A percentile compares a stretch with the other conserved stretches of the same genome.
These are phyloP conservation scores for Acleris literana DNA, from an alignment of 2,888 invertebrate genomes.

Conservation along the genomic window DNA sequence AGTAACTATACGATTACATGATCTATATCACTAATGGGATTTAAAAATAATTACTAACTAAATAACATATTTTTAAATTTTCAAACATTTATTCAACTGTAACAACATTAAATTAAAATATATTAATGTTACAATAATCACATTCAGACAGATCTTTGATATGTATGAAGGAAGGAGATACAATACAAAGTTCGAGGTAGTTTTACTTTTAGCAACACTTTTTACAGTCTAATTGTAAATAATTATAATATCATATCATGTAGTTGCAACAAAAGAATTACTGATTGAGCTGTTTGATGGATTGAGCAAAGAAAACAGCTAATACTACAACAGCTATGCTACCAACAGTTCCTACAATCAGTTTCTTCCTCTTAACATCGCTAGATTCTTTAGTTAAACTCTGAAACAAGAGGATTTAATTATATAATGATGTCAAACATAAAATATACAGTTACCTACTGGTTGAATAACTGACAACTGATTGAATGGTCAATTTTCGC, in stretches of 20 bases:
- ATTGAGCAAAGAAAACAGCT: conserved; percentile 63
- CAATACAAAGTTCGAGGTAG: conserved; percentile 20
- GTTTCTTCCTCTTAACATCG: conserved; percentile 60
- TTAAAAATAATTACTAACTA: no score
- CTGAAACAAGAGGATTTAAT: conserved; percentile 49
- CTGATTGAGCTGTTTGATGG: conserved; percentile 59
- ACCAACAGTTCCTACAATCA: conserved; percentile 69
- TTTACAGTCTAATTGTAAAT: no score
- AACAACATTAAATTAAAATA: conserved; percentile 23
- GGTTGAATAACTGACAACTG: no score
- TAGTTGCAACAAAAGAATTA: conserved; percentile 12
- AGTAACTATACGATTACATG: no score
- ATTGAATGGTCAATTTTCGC: no score
- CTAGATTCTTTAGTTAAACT: conserved; percentile 46
- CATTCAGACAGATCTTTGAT: conserved; percentile 18
- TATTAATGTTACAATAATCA: conserved; percentile 11
- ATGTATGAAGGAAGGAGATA: conserved; percentile 20
- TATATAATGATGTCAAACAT: neutral
- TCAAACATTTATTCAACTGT: conserved; percentile 28
- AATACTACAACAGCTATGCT: conserved; percentile 62
- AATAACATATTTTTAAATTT: neutral
- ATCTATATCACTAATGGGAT: no score
- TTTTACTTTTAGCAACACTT: conserved; percentile 5
- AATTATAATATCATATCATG: no score
- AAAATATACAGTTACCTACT: no score